Evolutionary conservation across 2,113 vertebrate genomes (phyloP).

Genomic region (Phrynosoma blainvillii): DNA sequence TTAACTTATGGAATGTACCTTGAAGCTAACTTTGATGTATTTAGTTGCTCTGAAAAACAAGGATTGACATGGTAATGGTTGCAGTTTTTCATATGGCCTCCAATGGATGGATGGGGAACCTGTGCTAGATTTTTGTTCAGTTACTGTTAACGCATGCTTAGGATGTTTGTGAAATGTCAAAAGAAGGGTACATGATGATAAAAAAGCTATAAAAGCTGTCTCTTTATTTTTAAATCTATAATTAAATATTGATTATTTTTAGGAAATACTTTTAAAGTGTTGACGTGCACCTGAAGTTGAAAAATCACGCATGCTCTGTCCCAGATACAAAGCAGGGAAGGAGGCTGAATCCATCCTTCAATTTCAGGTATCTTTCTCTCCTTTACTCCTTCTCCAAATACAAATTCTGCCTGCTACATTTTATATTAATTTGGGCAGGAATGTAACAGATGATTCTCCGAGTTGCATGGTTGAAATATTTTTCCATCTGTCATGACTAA

Average conservation of each 20-base stretch:
- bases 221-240: not conserved
- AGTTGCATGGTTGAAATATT: not conserved
- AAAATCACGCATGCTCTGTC: not conserved
- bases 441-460: not conserved
- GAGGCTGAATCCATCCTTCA: not conserved
- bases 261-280: constrained; percentile 12
- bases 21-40: not conserved
- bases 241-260: constrained; percentile 12
- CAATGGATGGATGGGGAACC: not conserved
- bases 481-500: not conserved
- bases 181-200: not conserved
- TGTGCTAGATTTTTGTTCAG: not conserved
- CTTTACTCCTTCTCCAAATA: no score
- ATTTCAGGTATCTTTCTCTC: constrained; percentile 28
- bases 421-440: no score
- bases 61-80: not conserved
- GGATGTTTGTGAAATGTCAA: not conserved
- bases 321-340: not conserved
- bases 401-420: not conserved
- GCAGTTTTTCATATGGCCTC: not conserved
- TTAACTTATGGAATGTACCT: not conserved
- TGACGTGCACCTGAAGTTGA: constrained; percentile 23
- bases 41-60: not conserved
- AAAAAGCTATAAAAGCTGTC: no score
- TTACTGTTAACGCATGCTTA: not conserved